These are phyloP conservation scores for Chloropsis cyanopogon DNA, from an alignment of 2,113 vertebrate genomes.

Conservation along the genomic window DNA sequence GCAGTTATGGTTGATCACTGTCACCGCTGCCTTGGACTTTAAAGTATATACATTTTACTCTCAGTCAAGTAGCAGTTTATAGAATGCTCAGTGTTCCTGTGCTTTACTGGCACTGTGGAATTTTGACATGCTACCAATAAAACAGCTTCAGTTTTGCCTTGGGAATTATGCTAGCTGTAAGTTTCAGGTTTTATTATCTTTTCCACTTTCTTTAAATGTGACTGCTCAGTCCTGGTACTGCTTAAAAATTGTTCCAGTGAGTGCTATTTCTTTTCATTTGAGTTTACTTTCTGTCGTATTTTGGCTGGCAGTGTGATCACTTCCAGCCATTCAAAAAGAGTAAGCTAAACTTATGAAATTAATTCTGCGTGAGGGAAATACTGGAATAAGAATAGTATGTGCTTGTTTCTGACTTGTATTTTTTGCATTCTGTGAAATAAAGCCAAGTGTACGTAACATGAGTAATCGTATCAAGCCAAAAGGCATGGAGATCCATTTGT, in stretches of 20 bases:
- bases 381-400: not conserved
- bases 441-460: not conserved
- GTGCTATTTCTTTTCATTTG: not conserved
- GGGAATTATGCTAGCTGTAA: not conserved
- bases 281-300: not conserved
- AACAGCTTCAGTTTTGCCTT: not conserved
- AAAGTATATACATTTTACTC: not conserved
- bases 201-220: not conserved
- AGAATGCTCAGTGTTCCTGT: not conserved
- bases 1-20: not conserved
- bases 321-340: not conserved
- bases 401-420: not conserved
- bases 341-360: not conserved
- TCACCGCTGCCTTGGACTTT: not conserved
- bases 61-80: not conserved
- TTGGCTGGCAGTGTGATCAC: not conserved
- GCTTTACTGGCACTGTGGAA: not conserved
- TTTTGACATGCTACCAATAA: not conserved
- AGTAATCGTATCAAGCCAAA: not conserved
- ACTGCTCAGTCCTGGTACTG: not conserved
- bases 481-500: not conserved
- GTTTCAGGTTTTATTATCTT: not conserved
- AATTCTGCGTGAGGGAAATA: not conserved
- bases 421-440: not conserved
- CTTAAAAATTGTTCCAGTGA: not conserved